Base-by-base conservation (phyloP, 2,888 invertebrate genomes). In the Barypeithes pellucidus region DNA sequence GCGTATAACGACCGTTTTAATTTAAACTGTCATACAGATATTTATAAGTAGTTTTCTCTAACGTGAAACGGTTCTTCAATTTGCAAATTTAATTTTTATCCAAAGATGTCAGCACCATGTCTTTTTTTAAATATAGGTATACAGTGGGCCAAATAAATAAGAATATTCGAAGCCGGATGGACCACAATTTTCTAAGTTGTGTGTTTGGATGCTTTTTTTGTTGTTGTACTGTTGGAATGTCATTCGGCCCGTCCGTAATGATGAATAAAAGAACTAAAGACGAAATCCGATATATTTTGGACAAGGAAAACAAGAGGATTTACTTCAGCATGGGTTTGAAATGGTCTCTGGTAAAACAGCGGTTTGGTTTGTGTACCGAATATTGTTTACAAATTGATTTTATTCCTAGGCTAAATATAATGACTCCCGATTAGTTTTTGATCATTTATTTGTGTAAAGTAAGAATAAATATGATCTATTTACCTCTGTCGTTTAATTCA, bases 341-440 rank as follows among this genome's bases (percentile, higher is more conserved):
- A 43, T 81, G 81, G 81, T 80, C 78, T 36, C 67, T 82, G 9
- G 72, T 71, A 0, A 82, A 80, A 62, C 72, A 77, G 39, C 67
- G 70, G 47, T 79, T 74, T 54, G 81, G 79, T 7, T 72, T 77
- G 12, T 68, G 78, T 36, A 73, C 78, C 18, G 82, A 83, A 70
- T 83, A 82, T 75, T 79, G 80, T 57, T 72, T 83, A 50, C 72
- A 78, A 22, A 80, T 83, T 59, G 79, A 82, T 50, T 78, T 80
- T 57, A 60, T 81, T 54, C 67, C 69, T 43, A 79, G 77, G 71
- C 75, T 14, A 14, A 8, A 16, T 16, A 16, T 33, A 12, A 29
- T n/a, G 57, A 63, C n/a, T 3, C 72, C 75, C 29, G 75, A 75
- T 59, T 72, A 66, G 47, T 18, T 36, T 63, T 50, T 47, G 4